Conservation (phyloP, 2,888 invertebrate species). For the Leptinotarsa peninsularis region DNA sequence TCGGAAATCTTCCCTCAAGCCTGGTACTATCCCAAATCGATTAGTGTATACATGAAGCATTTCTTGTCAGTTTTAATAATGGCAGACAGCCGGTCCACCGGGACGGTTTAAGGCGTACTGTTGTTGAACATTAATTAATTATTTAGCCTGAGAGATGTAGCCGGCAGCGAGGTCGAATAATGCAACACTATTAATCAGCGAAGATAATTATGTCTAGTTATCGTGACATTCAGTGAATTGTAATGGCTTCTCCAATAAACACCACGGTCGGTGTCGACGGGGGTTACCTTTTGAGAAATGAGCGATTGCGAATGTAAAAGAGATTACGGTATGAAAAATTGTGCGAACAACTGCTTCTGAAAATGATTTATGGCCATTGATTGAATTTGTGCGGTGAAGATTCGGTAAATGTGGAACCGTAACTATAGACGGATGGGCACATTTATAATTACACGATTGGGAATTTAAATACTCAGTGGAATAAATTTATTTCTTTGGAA, state of each 20-base stretch:
- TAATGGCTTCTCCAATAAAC: conserved; percentile 37
- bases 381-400: neutral
- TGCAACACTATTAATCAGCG: conserved; percentile 56
- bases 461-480: too few relatives aligned
- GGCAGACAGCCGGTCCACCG: conserved; percentile 36
- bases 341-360: neutral
- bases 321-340: conserved; percentile 7
- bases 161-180: conserved; percentile 50
- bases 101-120: conserved; percentile 45
- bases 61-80: conserved; percentile 36
- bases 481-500: too few relatives aligned
- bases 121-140: conserved; percentile 53
- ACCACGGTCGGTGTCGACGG: conserved; percentile 23
- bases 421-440: neutral
- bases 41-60: conserved; percentile 29
- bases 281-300: conserved; percentile 11
- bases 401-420: neutral
- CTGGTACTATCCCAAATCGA: conserved; percentile 10
- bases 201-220: conserved; percentile 56
- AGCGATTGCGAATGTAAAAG: conserved; percentile 12
- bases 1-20: neutral
- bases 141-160: conserved; percentile 48
- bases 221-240: conserved; percentile 48
- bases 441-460: neutral
- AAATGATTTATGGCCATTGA: conserved; percentile 5